Evolutionary conservation across 2,797 vertebrate species (phyloP), one percentile per base, ranked within the genome.

Genomic region (Propithecus deckenii): DNA sequence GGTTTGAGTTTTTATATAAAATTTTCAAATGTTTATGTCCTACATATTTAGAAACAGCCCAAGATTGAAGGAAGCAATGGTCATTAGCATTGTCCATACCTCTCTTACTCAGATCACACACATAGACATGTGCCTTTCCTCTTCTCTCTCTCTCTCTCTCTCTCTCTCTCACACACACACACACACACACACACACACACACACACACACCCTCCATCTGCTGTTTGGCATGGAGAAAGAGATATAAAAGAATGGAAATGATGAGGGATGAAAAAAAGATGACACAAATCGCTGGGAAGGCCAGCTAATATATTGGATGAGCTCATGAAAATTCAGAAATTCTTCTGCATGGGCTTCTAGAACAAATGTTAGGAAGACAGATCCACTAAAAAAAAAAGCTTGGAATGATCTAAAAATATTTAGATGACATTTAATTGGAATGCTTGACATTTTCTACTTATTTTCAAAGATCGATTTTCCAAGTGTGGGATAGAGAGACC

Each of bases 41-140:
- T 76, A 85, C 15, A 41, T 61, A 95, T 95, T 95, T 92, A 85
- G 59, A 94, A 94, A 78, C 48, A 91, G 81, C 7, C 35, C 38
- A 50, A 91, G 46, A 55, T 25, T n/a, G 46, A 89, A 91, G n/a
- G 28, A 88, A 88, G 30, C 32, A 83, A 84, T 41, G 43, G 18
- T 89, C 35, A 69, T 78, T 74, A 43, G 9, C 12, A 67, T 22
- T 57, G 84, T 61, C 9, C 22, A n/a, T 4, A 55, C 1, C 0
- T 96, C 28, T 89, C 43, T 76, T 86, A 32, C 41, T 63, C 9
- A 72, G 41, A 75, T 87, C 20, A 71, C 35, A 74, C 2, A 35
- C 7, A 28, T 41, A 72, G 57, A 7, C 30, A 9, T 9, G 22
- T 17, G 35, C 46, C n/a, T 11, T 87, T 94, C 30, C 75, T n/a